Evolutionary conservation across 2,113 vertebrate species (phyloP).

Genomic region (Buteo buteo): DNA sequence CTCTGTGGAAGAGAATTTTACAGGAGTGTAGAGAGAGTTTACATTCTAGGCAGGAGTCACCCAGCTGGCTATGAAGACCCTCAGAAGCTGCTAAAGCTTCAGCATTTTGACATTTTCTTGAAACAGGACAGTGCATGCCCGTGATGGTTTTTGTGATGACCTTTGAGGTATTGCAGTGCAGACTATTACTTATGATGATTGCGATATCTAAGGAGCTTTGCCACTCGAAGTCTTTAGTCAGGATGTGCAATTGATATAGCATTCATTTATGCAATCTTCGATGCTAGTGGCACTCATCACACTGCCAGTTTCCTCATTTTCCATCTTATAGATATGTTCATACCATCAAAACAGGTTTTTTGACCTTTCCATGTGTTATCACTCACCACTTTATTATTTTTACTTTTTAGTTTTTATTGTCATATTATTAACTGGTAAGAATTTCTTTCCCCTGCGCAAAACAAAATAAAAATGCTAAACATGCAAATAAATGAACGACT

Average conservation of each 20-base stretch:
- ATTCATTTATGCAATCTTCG: background rate
- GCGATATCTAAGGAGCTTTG: background rate
- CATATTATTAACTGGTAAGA: background rate
- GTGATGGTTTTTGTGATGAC: background rate
- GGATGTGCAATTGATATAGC: background rate
- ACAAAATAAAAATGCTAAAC: background rate
- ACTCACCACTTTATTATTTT: background rate
- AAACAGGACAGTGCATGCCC: background rate
- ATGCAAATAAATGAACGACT: background rate
- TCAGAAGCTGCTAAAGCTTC: background rate
- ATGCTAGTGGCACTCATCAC: background rate
- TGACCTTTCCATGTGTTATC: background rate
- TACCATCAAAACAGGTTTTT: background rate
- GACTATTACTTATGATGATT: background rate
- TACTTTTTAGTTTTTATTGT: background rate
- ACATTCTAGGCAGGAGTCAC: background rate
- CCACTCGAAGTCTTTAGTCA: background rate
- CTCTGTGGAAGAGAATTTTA: background rate
- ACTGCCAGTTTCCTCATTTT: background rate
- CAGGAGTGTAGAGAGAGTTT: background rate
- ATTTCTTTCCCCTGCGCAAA: background rate
- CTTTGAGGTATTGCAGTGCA: background rate
- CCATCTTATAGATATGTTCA: background rate
- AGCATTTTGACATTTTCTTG: background rate
- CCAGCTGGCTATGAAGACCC: background rate